Evolutionary conservation across 2,888 invertebrate genomes (phyloP).

Genomic region (Amphipoea oculea): DNA sequence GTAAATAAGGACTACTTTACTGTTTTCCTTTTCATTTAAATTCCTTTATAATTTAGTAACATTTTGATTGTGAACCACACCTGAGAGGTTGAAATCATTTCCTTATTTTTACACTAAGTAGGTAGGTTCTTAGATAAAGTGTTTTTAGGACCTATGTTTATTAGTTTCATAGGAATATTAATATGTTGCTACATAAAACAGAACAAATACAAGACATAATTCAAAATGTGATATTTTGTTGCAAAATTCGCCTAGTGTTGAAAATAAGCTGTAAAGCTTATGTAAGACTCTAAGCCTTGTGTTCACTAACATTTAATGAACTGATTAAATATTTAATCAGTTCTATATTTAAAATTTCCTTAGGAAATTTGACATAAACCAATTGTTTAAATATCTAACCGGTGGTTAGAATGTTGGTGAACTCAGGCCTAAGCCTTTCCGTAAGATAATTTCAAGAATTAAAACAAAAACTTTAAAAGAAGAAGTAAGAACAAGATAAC

Average conservation of each 20-base stretch:
- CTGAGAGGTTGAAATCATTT: not conserved
- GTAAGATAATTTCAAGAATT: constrained; percentile 15
- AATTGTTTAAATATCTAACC: no score
- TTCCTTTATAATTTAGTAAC: not conserved
- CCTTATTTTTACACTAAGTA: not conserved
- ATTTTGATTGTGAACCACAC: not conserved
- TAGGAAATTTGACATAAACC: no score
- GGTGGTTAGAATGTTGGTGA: no score
- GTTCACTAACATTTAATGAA: no score
- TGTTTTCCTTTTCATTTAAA: constrained; percentile 12
- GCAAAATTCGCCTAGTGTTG: no score
- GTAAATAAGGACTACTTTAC: constrained; percentile 1
- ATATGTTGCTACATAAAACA: no score
- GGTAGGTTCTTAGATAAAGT: not conserved
- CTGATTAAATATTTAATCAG: no score
- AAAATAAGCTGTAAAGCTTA: not conserved
- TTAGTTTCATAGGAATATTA: no score
- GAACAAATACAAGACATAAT: no score
- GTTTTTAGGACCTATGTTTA: not conserved
- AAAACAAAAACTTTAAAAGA: constrained; percentile 20
- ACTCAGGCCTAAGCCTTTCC: not conserved
- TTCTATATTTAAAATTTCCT: no score
- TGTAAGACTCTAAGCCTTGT: not conserved
- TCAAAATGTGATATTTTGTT: no score
- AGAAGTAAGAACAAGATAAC: constrained; percentile 42